Percentiles rank a stretch among this genome's conserved stretches.
Conservation (phyloP, 2,113 vertebrate genomes). For the Formicarius rufipectus region DNA sequence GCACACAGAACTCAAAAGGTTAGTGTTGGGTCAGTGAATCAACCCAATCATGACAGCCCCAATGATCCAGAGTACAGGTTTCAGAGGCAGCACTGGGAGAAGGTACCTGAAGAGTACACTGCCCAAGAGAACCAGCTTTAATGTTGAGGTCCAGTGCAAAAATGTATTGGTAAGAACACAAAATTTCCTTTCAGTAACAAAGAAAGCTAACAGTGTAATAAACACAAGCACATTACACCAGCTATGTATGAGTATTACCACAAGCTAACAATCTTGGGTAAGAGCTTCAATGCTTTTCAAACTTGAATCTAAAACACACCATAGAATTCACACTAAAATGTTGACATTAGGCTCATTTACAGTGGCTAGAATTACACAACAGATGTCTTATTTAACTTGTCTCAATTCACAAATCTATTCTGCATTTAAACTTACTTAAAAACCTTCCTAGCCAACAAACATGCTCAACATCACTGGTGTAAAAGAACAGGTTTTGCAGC, state of each 20-base stretch:
- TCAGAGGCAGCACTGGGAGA: neutral
- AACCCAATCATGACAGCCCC: accelerated
- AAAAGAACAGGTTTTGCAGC: neutral
- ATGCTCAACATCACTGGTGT: neutral
- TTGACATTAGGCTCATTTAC: neutral
- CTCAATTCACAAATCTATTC: neutral
- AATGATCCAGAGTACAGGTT: neutral
- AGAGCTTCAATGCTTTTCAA: neutral
- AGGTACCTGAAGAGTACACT: neutral
- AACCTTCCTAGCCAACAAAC: neutral
- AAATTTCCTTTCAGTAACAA: neutral
- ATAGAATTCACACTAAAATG: neutral
- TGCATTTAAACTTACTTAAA: neutral
- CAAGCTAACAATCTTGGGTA: neutral
- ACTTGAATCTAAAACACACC: neutral
- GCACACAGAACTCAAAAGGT: neutral
- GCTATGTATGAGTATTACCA: neutral
- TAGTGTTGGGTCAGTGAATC: neutral
- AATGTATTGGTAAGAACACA: neutral
- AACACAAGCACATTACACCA: neutral
- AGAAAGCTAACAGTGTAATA: neutral
- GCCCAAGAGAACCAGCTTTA: neutral
- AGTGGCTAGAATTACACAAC: neutral
- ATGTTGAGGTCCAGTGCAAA: neutral
- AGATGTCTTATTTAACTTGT: neutral